A percentile compares a stretch with the other conserved stretches of the same genome.
Conservation (phyloP, 2,113 vertebrate species). For the Gavialis gangeticus region DNA sequence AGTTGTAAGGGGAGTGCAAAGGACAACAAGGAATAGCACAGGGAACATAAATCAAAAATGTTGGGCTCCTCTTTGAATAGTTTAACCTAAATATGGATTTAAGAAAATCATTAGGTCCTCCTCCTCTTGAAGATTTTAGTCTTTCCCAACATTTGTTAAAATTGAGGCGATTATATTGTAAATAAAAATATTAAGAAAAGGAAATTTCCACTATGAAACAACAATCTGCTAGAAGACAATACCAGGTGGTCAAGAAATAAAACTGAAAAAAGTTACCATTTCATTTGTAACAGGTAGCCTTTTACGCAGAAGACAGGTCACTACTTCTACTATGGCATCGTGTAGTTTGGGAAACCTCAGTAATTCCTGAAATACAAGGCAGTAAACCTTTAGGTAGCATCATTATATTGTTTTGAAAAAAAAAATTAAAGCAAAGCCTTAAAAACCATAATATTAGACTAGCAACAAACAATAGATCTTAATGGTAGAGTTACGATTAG, state of each 20-base stretch:
- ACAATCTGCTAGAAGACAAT: background rate
- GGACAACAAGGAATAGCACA: too few species aligned
- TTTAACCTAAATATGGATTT: background rate
- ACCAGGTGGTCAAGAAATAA: background rate
- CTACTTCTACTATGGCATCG: constrained; percentile 98
- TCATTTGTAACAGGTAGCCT: constrained; percentile 97
- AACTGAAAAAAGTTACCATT: constrained; percentile 85
- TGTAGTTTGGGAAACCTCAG: constrained; percentile 97
- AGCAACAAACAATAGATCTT: background rate
- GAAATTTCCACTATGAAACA: background rate
- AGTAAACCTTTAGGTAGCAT: background rate
- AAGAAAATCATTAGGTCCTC: background rate
- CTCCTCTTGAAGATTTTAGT: background rate
- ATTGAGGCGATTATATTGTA: background rate
- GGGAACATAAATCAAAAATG: too few species aligned
- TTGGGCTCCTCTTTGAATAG: too few species aligned
- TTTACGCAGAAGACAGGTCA: constrained; percentile 93
- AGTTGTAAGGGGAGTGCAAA: too few species aligned
- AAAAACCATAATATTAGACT: background rate
- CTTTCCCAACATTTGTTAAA: background rate
- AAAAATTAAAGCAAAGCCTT: background rate
- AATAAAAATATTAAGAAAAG: background rate
- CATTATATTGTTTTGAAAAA: background rate
- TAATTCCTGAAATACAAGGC: constrained; percentile 84
- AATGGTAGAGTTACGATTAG: background rate